Percentiles rank a stretch among this genome's conserved stretches.
Conservation (phyloP, 1,140 invertebrate species). For the Trachymyrmex septentrionalis region DNA sequence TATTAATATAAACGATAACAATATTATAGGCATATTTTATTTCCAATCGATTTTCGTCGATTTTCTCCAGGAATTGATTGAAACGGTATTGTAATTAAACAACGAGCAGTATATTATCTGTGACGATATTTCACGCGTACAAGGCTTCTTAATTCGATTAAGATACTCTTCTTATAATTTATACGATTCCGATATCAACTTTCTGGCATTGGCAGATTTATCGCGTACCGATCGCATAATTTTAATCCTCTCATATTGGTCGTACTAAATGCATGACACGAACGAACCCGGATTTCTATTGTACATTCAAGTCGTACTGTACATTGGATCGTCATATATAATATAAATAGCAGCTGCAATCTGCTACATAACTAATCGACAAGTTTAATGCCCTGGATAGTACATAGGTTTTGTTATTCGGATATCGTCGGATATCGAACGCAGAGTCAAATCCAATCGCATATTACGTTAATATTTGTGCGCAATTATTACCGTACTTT, state of each 20-base stretch:
- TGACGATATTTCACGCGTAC: not conserved
- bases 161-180: constrained; percentile 35
- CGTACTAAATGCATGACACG: not conserved
- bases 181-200: constrained; percentile 34
- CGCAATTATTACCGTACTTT: not conserved
- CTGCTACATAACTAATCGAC: constrained; percentile 25
- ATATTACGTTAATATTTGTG: not conserved
- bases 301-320: constrained; percentile 12
- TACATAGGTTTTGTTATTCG: constrained; percentile 21
- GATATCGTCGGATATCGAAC: not conserved
- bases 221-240: constrained; percentile 39
- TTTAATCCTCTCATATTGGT: constrained; percentile 18
- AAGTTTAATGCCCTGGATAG: constrained; percentile 44
- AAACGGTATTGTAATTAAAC: constrained; percentile 14
- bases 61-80: not conserved
- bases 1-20: not conserved
- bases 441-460: not conserved
- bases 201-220: constrained; percentile 39
- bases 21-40: not conserved
- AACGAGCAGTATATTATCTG: not conserved
- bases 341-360: constrained; percentile 18
- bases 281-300: constrained; percentile 24
- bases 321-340: not conserved
- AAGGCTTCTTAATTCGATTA: constrained; percentile 41
- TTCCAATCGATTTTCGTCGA: not conserved